Evolutionary conservation across 2,113 vertebrate genomes (phyloP), one percentile per base, ranked within the genome.

Genomic region (Eudyptes chrysolophus): DNA sequence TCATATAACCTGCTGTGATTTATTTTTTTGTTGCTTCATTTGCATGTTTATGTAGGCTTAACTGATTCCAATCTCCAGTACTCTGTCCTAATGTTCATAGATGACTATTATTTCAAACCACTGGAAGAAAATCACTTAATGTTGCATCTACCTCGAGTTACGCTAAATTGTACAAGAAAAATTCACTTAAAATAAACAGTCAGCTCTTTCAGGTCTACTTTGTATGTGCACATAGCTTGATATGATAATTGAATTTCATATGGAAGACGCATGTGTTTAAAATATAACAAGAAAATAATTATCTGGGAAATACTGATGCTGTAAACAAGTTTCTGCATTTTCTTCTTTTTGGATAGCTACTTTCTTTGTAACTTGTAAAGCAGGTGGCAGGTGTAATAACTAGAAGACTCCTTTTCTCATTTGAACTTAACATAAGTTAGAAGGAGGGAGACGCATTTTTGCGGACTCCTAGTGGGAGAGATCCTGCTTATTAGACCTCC

Each of bases 61-160:
- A 84, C 18, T 19, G 57, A 49, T 38, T 44, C 61, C 29, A 54
- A 8, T 58, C 19, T 78, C 61, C 46, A 83, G 57, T 49, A 58
- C 21, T 92, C 1, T 61, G 38, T 76, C 44, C 55, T 94, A 66
- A 69, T 57, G 48, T 89, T 94, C 48, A 40, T 49, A 69, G 64
- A 52, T 92, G 1, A 87, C 77, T 92, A 36, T 61, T 83, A 29
- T 24, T 87, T 96, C 66, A 96, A 96, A 89, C 57, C 86, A 79
- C 87, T 92, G 79, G 94, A 82, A 94, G 91, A 96, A 95, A 89
- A 94, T 92, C 36, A 68, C 27, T 84, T 92, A 94, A 95, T 96
- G 54, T 96, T 97, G 94, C 97, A 97, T 95, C 98, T 98, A 98
- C 98, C 98, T 99, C 98, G 97, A 80, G 98, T 96, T 97, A 79